These are phyloP conservation scores for Ctenodactylus gundi DNA, from an alignment of 2,113 vertebrate species.

Conservation along the genomic window DNA sequence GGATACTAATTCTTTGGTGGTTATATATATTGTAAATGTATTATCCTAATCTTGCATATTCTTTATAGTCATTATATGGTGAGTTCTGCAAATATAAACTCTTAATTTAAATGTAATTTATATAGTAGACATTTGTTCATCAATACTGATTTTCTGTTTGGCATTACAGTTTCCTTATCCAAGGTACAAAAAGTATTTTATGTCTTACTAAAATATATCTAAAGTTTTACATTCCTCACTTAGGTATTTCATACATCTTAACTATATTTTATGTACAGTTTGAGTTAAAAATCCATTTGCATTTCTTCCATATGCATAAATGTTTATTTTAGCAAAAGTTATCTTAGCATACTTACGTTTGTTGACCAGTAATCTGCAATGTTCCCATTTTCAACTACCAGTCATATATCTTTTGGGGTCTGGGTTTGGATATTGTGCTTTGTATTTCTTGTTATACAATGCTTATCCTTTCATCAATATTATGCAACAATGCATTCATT, in stretches of 20 bases:
- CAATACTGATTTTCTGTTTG: background rate
- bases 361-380: background rate
- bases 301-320: background rate
- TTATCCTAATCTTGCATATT: background rate
- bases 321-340: background rate
- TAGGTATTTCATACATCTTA: background rate
- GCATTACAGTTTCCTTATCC: background rate
- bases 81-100: background rate
- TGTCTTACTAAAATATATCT: conserved; percentile 11
- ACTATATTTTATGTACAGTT: background rate
- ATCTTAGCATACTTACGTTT: background rate
- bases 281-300: background rate
- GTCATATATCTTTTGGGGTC: background rate
- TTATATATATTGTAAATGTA: background rate
- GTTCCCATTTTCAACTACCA: background rate
- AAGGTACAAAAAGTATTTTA: background rate
- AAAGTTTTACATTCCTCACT: background rate
- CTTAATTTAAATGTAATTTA: background rate
- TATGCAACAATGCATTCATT: background rate
- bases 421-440: background rate
- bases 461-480: background rate
- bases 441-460: background rate
- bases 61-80: background rate
- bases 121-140: background rate
- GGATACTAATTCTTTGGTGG: background rate